These are phyloP conservation scores for Pao palembangensis DNA, from an alignment of 2,113 vertebrate species.

Conservation along the genomic window DNA sequence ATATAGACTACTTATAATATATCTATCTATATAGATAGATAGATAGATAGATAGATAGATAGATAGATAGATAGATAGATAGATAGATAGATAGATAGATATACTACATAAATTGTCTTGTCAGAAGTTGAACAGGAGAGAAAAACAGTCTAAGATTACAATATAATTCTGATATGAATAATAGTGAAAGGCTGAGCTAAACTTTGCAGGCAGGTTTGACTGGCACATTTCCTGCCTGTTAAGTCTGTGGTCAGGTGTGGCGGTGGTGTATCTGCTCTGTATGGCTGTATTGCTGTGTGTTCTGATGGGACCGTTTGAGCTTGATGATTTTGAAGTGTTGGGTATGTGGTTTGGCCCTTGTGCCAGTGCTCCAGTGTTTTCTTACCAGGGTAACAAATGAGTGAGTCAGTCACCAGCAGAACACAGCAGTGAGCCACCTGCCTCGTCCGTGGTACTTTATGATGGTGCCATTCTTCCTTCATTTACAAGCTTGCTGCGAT, in stretches of 20 bases:
- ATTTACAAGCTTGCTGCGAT: constrained; percentile 51
- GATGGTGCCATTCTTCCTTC: constrained; percentile 50
- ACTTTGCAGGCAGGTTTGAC: constrained; percentile 2
- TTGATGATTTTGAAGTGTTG: constrained; percentile 30
- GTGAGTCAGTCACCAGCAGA: constrained; percentile 35
- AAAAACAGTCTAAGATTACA: background rate
- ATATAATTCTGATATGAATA: background rate
- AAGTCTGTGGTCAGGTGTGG: constrained; percentile 16
- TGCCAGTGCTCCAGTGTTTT: constrained; percentile 40
- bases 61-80: too few relatives aligned
- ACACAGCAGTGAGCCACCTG: constrained; percentile 35
- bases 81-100: too few relatives aligned
- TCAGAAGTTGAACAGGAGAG: too few relatives aligned
- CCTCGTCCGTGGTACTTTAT: constrained; percentile 49
- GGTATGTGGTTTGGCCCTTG: constrained; percentile 42
- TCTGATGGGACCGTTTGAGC: constrained; percentile 16
- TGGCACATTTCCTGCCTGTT: background rate
- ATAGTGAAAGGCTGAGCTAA: background rate
- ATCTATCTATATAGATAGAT: too few relatives aligned
- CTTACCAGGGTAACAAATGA: constrained; percentile 32
- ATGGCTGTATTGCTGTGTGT: constrained; percentile 8
- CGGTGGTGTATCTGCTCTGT: background rate
- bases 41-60: too few relatives aligned
- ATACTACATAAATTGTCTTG: too few relatives aligned
- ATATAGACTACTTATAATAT: too few relatives aligned